A percentile compares a stretch with the other conserved stretches of the same genome.
phyloP scores from a whole-genome alignment of 2,888 invertebrate species.

The Drosophila pegasa region DNA sequence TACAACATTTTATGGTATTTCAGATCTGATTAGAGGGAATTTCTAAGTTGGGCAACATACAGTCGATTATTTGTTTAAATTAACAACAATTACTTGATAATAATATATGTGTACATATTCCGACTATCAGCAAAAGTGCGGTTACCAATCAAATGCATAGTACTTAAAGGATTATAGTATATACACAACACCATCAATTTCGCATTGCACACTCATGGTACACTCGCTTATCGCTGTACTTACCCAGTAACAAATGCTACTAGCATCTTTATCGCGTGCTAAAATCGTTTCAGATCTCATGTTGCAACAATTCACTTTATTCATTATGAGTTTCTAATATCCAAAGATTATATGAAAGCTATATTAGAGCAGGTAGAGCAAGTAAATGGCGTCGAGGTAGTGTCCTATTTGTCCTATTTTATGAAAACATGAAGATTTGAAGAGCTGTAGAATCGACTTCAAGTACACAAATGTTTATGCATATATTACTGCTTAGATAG shows the following conservation, averaged over 20 bases:
- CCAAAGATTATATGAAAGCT: neutral
- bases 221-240: slow-evolving; percentile 20
- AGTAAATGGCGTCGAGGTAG: too few relatives aligned
- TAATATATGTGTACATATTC: neutral
- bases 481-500: neutral
- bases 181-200: slow-evolving; percentile 27
- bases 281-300: neutral
- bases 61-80: neutral
- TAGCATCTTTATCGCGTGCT: slow-evolving; percentile 2
- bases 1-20: neutral
- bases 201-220: neutral
- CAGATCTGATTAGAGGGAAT: slow-evolving; percentile 4
- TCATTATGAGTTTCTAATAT: neutral
- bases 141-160: slow-evolving; percentile 27
- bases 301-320: neutral
- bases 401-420: too few relatives aligned
- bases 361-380: too few relatives aligned
- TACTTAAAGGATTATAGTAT: slow-evolving; percentile 42
- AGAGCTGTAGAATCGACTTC: too few relatives aligned
- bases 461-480: too few relatives aligned
- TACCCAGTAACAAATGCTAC: neutral
- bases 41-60: neutral
- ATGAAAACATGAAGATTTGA: too few relatives aligned
- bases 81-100: slow-evolving; percentile 19
- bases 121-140: slow-evolving; percentile 34